A percentile compares a stretch with the other conserved stretches of the same genome.
Conservation (phyloP, 2,888 invertebrate genomes). For the Dioctria rufipes region DNA sequence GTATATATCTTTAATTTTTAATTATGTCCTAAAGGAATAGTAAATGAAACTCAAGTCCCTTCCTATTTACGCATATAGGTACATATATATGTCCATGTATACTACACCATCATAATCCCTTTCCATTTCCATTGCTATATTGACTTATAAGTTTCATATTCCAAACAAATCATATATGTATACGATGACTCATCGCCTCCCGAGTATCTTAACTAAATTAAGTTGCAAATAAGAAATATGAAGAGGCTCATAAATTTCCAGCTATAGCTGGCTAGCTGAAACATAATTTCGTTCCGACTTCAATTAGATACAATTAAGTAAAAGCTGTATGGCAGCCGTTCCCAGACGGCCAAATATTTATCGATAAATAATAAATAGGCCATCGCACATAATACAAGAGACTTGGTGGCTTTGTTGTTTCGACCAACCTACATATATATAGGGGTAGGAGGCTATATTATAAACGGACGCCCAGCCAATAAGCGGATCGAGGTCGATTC, state of each 20-base stretch:
- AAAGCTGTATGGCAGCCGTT: slow-evolving; percentile 45
- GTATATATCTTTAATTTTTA: not conserved
- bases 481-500: slow-evolving; percentile 51
- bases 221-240: slow-evolving; percentile 52
- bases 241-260: slow-evolving; percentile 37
- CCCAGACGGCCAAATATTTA: slow-evolving; percentile 53
- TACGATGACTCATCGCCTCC: slow-evolving; percentile 35
- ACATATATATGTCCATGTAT: not conserved
- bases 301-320: slow-evolving; percentile 53
- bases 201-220: slow-evolving; percentile 50
- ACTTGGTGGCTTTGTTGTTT: no score
- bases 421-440: not conserved
- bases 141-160: not conserved
- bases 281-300: slow-evolving; percentile 38
- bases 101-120: not conserved
- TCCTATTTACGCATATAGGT: not conserved
- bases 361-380: slow-evolving; percentile 52
- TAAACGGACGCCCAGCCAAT: not conserved
- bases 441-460: not conserved
- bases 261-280: not conserved
- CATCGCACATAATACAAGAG: slow-evolving; percentile 13
- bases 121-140: no score
- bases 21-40: slow-evolving; percentile 36
- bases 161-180: slow-evolving; percentile 17
- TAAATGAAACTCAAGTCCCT: slow-evolving; percentile 13